A percentile compares a stretch with the other conserved stretches of the same genome.
Conservation (phyloP, 2,797 vertebrate species). For the Neosilurus hyrtlii region DNA sequence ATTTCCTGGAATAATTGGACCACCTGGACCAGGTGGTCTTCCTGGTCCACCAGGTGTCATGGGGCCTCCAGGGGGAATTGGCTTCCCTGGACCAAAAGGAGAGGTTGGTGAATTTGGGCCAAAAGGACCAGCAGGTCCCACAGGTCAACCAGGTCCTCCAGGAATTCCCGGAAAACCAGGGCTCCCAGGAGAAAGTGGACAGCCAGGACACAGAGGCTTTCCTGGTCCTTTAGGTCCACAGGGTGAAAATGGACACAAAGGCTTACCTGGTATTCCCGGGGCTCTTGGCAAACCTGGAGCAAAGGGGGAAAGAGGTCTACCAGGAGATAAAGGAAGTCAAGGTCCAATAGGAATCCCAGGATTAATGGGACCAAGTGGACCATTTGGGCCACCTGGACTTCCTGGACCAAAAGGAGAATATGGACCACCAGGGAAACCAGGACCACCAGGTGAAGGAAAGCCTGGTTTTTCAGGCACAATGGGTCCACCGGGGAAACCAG, state of each 20-base stretch:
- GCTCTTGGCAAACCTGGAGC: conserved; percentile 77
- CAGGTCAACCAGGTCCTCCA: conserved; percentile 83
- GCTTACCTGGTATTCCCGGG: conserved; percentile 81
- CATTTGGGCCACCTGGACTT: conserved; percentile 88
- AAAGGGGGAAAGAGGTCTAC: conserved; percentile 82
- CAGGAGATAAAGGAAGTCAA: conserved; percentile 83
- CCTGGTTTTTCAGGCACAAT: conserved; percentile 79
- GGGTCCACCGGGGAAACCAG: conserved; percentile 85
- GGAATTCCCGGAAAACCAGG: conserved; percentile 88
- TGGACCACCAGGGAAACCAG: conserved; percentile 82
- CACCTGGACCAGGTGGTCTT: conserved; percentile 81
- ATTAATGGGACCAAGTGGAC: conserved; percentile 85
- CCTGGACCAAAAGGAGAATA: conserved; percentile 87
- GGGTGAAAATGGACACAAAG: conserved; percentile 83
- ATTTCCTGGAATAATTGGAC: conserved; percentile 81
- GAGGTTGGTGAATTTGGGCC: conserved; percentile 79
- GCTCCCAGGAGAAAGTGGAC: conserved; percentile 82
- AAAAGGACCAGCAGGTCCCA: conserved; percentile 80
- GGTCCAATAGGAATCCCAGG: conserved; percentile 92
- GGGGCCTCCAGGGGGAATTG: conserved; percentile 82
- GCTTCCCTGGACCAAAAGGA: conserved; percentile 89
- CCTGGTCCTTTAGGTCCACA: conserved; percentile 87
- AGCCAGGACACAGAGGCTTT: conserved; percentile 83
- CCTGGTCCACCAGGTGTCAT: conserved; percentile 85
- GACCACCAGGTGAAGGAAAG: conserved; percentile 86